Conservation (phyloP, 2,888 invertebrate species). For the Trissolcus brochymenae region DNA sequence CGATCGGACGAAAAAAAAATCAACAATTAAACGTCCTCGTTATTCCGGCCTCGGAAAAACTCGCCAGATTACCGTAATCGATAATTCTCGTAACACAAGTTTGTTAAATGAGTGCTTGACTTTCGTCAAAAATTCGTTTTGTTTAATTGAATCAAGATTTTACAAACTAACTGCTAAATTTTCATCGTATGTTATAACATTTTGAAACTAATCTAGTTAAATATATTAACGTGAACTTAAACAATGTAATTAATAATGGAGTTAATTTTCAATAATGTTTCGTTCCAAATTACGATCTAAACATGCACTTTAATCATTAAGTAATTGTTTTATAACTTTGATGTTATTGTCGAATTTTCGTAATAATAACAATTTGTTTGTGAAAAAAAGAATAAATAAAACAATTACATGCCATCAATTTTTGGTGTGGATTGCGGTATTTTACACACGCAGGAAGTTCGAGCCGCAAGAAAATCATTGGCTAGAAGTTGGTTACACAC, state of each 20-base stretch:
- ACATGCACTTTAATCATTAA: no score
- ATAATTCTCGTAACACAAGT: conserved; percentile 41
- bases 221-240: background rate
- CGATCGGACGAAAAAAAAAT: conserved; percentile 36
- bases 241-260: no score
- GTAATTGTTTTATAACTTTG: no score
- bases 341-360: no score
- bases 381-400: conserved; percentile 62
- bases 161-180: background rate
- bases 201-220: background rate
- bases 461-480: conserved; percentile 60
- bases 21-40: conserved; percentile 49
- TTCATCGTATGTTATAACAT: background rate
- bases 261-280: no score
- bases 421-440: conserved; percentile 62
- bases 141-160: conserved; percentile 1
- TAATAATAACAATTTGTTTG: no score
- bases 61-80: conserved; percentile 38
- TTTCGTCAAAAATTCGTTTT: conserved; percentile 6
- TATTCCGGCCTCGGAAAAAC: conserved; percentile 44
- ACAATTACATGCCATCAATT: conserved; percentile 63
- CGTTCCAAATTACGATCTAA: no score
- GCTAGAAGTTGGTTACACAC: conserved; percentile 61
- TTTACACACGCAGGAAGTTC: conserved; percentile 56
- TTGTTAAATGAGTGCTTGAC: conserved; percentile 35